Evolutionary conservation across 2,888 invertebrate genomes (phyloP), one percentile per base, ranked within the genome.

Genomic region (Diabrotica balteata): DNA sequence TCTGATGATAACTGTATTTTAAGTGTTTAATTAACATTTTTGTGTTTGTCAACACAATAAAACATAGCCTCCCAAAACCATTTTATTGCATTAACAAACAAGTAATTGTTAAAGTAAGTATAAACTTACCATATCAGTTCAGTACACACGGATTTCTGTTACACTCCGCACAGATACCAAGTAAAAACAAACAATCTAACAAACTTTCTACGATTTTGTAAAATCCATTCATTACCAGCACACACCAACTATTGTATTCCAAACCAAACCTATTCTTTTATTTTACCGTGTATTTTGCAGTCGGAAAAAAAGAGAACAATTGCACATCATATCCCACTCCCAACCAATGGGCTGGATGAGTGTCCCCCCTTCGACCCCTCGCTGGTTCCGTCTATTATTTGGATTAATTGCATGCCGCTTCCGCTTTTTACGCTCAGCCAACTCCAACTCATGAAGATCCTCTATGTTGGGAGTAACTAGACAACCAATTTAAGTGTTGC

Each of bases 371-470:
- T 71, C 70, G 72, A 69, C 73, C 73, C 72, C 72, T 72, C 72
- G 72, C 67, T 66, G 73, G 76, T 78, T 79, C 78, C 80, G 75
- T 78, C 77, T 77, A 79, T 79, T 79, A 79, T 80, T 78, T 75
- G 74, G 74, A 78, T 79, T 80, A 80, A 80, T 80, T 80, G 78
- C 78, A 79, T 71, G 74, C 75, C 69, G 73, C 75, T 79, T 80
- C 79, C 80, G 79, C 75, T 77, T 77, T 77, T 79, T 73, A 79
- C 76, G 78, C 76, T 78, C 73, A 70, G 75, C 63, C 68, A 68
- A 67, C 68, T 72, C 66, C 59, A 70, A 71, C 71, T 71, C 68
- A 52, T 57, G 63, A 44, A 68, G 63, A 58, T 62, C 66, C 66
- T 61, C 62, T 64, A 17, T 58, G 45, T 57, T 8, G 52, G 58